Percentiles rank a stretch among this genome's conserved stretches.
phyloP scores from a whole-genome alignment of 2,797 vertebrate species.

The Myiothlypis coronata region DNA sequence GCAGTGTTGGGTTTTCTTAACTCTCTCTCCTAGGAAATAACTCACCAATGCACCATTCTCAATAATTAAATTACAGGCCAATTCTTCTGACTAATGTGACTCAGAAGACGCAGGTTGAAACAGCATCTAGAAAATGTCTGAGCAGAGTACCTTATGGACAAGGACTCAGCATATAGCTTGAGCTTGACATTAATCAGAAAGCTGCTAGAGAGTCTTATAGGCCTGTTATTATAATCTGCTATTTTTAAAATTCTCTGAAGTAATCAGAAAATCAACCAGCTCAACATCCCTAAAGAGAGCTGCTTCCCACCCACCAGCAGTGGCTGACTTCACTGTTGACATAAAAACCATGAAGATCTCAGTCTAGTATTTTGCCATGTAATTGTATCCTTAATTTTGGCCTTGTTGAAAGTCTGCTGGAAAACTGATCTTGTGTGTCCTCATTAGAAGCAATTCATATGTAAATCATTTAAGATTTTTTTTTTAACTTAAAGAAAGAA shows the following conservation, averaged over 20 bases:
- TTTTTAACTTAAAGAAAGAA: conserved; percentile 18
- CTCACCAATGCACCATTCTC: conserved; percentile 36
- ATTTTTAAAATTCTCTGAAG: conserved; percentile 65
- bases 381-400: conserved; percentile 66
- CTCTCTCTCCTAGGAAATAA: conserved; percentile 32
- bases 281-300: conserved; percentile 53
- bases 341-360: conserved; percentile 52
- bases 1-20: conserved; percentile 20
- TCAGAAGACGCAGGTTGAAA: conserved; percentile 48
- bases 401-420: conserved; percentile 60
- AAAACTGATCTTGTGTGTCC: conserved; percentile 41
- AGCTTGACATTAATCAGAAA: conserved; percentile 50
- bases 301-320: conserved; percentile 56
- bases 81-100: conserved; percentile 44
- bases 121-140: conserved; percentile 16
- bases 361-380: conserved; percentile 49
- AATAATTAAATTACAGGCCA: conserved; percentile 54
- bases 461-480: conserved; percentile 41
- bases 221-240: conserved; percentile 65
- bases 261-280: conserved; percentile 66
- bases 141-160: neutral
- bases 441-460: conserved; percentile 70
- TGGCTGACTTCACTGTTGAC: conserved; percentile 59
- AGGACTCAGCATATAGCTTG: neutral
- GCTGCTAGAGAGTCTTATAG: conserved; percentile 6